phyloP scores from a whole-genome alignment of 2,888 invertebrate species.

The Rapana venosa region DNA sequence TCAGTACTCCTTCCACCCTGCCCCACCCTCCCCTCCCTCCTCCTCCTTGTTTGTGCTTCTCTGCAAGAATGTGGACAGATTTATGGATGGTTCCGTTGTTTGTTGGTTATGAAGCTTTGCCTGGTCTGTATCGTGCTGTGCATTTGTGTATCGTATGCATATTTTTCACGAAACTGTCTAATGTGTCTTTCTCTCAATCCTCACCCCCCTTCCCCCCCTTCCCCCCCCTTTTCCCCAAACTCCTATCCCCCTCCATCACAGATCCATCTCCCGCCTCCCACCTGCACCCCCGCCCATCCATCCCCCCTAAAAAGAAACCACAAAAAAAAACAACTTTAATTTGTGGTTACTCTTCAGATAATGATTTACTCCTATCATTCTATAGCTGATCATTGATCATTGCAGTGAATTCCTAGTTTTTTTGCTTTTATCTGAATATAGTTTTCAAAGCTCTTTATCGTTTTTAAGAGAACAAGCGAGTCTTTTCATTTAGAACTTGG shows the following conservation, averaged over 20 bases:
- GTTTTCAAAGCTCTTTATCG: not conserved
- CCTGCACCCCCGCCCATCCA: no score
- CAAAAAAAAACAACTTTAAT: no score
- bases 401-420: not conserved
- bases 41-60: not conserved
- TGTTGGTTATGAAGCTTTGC: slow-evolving; percentile 17
- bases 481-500: not conserved
- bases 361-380: not conserved
- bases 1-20: not conserved
- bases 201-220: not conserved
- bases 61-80: not conserved
- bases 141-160: not conserved
- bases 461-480: not conserved
- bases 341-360: no score
- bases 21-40: not conserved
- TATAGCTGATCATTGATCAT: not conserved
- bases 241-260: no score
- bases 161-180: not conserved
- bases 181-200: not conserved
- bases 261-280: no score
- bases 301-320: no score
- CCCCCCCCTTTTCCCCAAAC: not conserved
- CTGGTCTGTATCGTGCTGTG: not conserved
- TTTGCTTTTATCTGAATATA: not conserved
- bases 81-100: not conserved